Evolutionary conservation across 2,797 vertebrate genomes (phyloP).

Genomic region (Phoeniculus purpureus): DNA sequence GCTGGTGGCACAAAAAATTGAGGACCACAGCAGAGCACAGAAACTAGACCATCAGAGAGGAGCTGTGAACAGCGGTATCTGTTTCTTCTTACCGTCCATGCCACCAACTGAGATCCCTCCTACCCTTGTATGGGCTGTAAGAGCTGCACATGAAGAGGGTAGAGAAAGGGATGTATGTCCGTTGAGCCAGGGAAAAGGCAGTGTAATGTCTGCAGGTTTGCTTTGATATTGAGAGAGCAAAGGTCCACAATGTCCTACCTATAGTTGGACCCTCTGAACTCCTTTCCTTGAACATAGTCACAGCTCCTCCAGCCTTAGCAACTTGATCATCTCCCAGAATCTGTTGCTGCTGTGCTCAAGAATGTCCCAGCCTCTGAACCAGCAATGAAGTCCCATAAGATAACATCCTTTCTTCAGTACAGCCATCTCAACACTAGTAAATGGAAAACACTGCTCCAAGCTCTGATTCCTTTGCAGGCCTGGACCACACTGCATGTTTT

Average conservation of each 20-base stretch:
- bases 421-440: rapidly evolving
- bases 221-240: not conserved
- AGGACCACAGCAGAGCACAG: rapidly evolving
- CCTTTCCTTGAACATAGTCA: slow-evolving; percentile 13
- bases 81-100: not conserved
- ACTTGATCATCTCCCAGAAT: not conserved
- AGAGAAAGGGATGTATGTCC: not conserved
- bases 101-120: not conserved
- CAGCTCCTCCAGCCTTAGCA: slow-evolving; percentile 44
- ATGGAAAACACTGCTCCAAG: not conserved
- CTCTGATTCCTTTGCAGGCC: not conserved
- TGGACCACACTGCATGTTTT: not conserved
- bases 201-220: not conserved
- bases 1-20: not conserved
- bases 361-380: not conserved
- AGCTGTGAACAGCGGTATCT: not conserved
- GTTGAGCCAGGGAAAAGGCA: not conserved
- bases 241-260: not conserved
- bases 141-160: rapidly evolving
- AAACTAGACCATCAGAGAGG: not conserved
- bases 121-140: not conserved
- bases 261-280: not conserved
- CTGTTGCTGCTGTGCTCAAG: not conserved
- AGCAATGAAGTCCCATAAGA: not conserved
- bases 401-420: not conserved